These are phyloP conservation scores for Cyrtonyx montezumae DNA, from an alignment of 2,113 vertebrate species.

Conservation along the genomic window DNA sequence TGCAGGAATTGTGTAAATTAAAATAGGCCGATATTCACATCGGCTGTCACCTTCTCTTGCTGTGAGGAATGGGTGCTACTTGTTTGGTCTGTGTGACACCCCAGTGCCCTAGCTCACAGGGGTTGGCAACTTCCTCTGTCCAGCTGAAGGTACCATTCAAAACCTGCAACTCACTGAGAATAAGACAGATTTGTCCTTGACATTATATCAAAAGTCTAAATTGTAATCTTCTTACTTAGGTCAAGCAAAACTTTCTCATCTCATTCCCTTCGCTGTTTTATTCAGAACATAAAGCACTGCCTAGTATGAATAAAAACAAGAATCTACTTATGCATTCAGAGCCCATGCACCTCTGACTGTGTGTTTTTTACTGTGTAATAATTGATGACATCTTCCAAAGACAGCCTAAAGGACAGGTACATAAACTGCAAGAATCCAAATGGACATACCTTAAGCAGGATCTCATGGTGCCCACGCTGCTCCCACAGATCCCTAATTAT, in stretches of 20 bases:
- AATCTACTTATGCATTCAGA: background rate
- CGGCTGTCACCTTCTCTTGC: constrained; percentile 3
- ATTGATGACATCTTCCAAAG: constrained; percentile 6
- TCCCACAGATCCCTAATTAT: background rate
- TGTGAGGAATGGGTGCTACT: background rate
- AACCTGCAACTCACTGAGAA: background rate
- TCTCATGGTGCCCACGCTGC: background rate
- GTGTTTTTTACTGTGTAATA: constrained; percentile 4
- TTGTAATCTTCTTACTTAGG: background rate
- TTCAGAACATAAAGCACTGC: background rate
- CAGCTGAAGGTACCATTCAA: background rate
- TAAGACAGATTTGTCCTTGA: background rate
- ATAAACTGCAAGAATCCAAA: constrained; percentile 6
- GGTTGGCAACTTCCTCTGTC: background rate
- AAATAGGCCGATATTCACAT: constrained; percentile 29
- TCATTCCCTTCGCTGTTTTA: background rate
- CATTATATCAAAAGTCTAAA: background rate
- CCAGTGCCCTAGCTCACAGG: background rate
- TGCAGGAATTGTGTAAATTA: constrained; percentile 45
- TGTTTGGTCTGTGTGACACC: constrained; percentile 9
- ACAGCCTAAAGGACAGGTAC: constrained; percentile 2
- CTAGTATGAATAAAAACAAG: background rate
- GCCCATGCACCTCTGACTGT: background rate
- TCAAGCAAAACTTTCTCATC: background rate
- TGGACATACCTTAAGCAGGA: background rate